Evolutionary conservation across 2,797 vertebrate genomes (phyloP), one percentile per base, ranked within the genome.

Genomic region (Thunnus albacares): DNA sequence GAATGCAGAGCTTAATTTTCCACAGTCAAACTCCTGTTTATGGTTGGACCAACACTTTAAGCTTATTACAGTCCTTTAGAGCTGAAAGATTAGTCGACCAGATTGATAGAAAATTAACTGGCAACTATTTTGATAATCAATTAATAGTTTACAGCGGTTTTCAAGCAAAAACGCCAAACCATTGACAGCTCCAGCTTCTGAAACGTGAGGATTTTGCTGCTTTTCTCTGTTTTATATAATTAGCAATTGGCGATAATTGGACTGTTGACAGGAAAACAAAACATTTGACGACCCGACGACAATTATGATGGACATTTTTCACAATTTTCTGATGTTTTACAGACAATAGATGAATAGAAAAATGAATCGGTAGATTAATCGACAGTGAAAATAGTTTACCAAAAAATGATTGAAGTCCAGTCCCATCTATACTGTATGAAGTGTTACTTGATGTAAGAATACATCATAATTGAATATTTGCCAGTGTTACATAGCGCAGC

Each of bases 401-500:
- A 51, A 66, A 47, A 55, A 49, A n/a, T 3, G 30, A 67, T 26
- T 41, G 20, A 5, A 51, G 3, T 61, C 14, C 43, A 63, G 22
- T 13, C 7, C 4, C 24, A 22, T 22, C 17, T 49, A 38, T 20
- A 47, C 18, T 51, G 47, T 9, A n/a, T 71, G 15, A 59, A 57
- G 15, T 33, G 5, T 47, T 51, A 22, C 52, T 53, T 58, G n/a
- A 56, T 80, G 28, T 57, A 55, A 71, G 33, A 79, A 67, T 47
- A 47, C 22, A 67, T 61, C 3, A 68, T 75, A 60, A 59, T 75
- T 71, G 30, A 0, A 33, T 75, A 64, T 69, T 62, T 3, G 57
- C n/a, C 62, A 60, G 59, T 45, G 30, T 83, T 66, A 65, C 70
- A 79, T 17, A 75, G 52, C 62, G 55, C 66, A 60, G 79, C 83